These are phyloP conservation scores for Hozukius guyotensis DNA, from an alignment of 2,797 vertebrate species.

Conservation along the genomic window DNA sequence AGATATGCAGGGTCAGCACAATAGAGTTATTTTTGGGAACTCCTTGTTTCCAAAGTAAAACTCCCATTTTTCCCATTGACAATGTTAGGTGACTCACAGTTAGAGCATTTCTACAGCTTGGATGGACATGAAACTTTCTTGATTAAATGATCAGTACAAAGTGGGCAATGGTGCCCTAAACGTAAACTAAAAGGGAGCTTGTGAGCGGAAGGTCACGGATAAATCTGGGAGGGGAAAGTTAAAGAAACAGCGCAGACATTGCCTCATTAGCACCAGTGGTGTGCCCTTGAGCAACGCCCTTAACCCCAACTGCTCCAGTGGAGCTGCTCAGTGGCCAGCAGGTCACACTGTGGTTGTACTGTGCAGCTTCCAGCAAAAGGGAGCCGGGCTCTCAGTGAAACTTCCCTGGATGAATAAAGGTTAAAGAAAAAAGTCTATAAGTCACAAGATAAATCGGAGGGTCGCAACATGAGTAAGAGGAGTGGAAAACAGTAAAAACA, in stretches of 20 bases:
- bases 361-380: background rate
- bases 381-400: background rate
- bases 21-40: background rate
- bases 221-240: background rate
- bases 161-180: background rate
- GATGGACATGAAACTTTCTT: background rate
- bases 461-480: background rate
- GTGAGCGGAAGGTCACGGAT: background rate
- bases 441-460: background rate
- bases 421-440: background rate
- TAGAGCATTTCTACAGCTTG: background rate
- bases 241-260: background rate
- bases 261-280: constrained; percentile 5
- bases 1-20: background rate
- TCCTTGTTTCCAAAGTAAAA: background rate
- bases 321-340: background rate
- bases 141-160: background rate
- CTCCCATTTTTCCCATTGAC: background rate
- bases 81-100: background rate
- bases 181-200: background rate
- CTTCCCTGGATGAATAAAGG: background rate
- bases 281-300: background rate
- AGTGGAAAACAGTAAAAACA: background rate
- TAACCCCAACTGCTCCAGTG: background rate
- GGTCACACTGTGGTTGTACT: background rate